Evolutionary conservation across 2,888 invertebrate genomes (phyloP).

Genomic region (Morpho helenor): DNA sequence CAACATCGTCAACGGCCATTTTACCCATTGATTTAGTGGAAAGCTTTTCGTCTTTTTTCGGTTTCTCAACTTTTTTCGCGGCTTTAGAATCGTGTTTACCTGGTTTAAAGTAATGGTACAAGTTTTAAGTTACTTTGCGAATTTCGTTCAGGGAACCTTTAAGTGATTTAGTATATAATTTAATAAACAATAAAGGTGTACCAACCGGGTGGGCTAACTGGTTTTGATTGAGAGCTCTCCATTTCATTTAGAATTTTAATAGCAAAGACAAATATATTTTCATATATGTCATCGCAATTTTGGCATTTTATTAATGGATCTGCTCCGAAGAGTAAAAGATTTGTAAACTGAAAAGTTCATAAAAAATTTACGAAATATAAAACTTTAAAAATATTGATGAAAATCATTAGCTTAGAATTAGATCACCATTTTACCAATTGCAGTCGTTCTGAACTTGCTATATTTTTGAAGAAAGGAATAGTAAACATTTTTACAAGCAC

Average conservation of each 20-base stretch:
- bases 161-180: neutral
- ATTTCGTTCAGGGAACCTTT: neutral
- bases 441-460: slow-evolving; percentile 38
- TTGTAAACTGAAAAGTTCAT: slow-evolving; percentile 45
- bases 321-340: slow-evolving; percentile 54
- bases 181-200: neutral
- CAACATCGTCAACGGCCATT: slow-evolving; percentile 34
- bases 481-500: slow-evolving; percentile 57
- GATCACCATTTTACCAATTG: slow-evolving; percentile 42
- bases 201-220: slow-evolving; percentile 16
- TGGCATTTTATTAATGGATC: slow-evolving; percentile 55
- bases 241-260: slow-evolving; percentile 33
- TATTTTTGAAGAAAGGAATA: slow-evolving; percentile 42
- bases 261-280: slow-evolving; percentile 53
- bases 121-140: no score
- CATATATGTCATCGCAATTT: slow-evolving; percentile 40
- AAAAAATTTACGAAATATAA: neutral
- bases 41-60: slow-evolving; percentile 38
- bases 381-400: neutral
- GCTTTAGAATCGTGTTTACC: slow-evolving; percentile 27
- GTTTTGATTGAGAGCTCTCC: slow-evolving; percentile 24
- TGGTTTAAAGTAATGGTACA: no score
- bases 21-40: slow-evolving; percentile 33
- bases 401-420: neutral
- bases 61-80: slow-evolving; percentile 36